Evolutionary conservation across 2,888 invertebrate genomes (phyloP), one percentile per base, ranked within the genome.

Genomic region (Drosophila histrio): DNA sequence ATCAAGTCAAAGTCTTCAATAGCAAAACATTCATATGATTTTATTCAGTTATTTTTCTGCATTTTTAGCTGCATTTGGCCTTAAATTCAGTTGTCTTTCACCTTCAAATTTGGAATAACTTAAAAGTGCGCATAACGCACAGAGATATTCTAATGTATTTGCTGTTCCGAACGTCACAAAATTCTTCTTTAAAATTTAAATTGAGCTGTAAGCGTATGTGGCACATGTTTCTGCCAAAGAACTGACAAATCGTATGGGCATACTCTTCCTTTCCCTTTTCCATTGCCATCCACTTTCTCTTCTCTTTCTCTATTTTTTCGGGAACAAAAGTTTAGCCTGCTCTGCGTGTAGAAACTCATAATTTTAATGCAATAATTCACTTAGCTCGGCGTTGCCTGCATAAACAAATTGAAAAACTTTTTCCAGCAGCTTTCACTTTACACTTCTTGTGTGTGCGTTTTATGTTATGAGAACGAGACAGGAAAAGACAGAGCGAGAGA

Each of bases 391-490:
- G 63, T 56, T 67, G 69, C 68, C 71, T 82, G 72, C 73, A 88
- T 80, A 88, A 86, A 86, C 80, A 87, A 85, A 86, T 87, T 87
- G 87, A 79, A 87, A 84, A 87, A 84, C 68, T 82, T 87, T 82
- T 72, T 62, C 61, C 56, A 67, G 66, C 65, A 75, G 72, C 81
- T 81, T 79, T 72, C 72, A 77, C 73, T 69, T 79, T 71, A 62
- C 72, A 68, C 72, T 71, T 61, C 26, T 36, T 41, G 21, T 39
- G 38, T 50, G 39, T 53, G 52, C 21, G 52, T 54, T 44, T 41
- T 36, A 36, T 21, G 44, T 11, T 52, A 21, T 26, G 13, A n/a
- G n/a, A 49, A 15, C 32, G n/a, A 34, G 36, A 50, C 11, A 11
- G 22, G 8, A 8, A 19, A 13, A 32, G 6, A 9, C 8, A 15